Base-by-base conservation (phyloP, 2,888 invertebrate species). In the Xylophagus ater region DNA sequence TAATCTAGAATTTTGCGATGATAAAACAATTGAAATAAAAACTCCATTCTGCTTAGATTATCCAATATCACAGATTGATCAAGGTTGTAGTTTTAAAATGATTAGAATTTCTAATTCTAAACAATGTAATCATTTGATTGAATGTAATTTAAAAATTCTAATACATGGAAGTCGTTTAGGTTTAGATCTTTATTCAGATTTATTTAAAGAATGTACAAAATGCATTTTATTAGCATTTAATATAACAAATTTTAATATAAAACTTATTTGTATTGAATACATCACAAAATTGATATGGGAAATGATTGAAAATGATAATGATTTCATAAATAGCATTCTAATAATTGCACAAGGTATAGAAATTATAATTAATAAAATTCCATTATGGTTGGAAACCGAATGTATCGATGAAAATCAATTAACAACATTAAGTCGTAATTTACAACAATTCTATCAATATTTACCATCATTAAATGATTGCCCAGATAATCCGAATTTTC, bases 221-320 rank as follows among this genome's bases (percentile, higher is more conserved):
- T 51, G 49, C 23, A 50, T 52, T 0, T 34, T 58, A 12, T 47
- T 50, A 4, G 51, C 52, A 1, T 46, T 57, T 10, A 53, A 53
- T 10, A 53, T 54, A 30, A 53, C 48, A 40, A 52, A 51, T 29
- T 47, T 58, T 30, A 40, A 50, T n/a, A 54, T 54, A 0, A 60
- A 60, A 32, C 31, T 56, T 4, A 17, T 42, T 3, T 52, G 58
- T 15, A 37, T 60, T 5, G 38, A 41, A 10, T 60, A 58, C 38
- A 53, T 54, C 8, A 46, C 47, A 4, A 33, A 41, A 3, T 46
- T 59, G 9, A 46, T 56, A 25, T 32, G 30, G 10, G 15, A 14
- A 37, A 41, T 40, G 35, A 43, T 51, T 12, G 33, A 8, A 25
- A n/a, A 40, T 37, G 50, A 20, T 17, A 25, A 2, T n/a, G 41